A percentile compares a stretch with the other conserved stretches of the same genome.
Conservation (phyloP, 2,888 invertebrate genomes). For the Drosophila multiciliata region DNA sequence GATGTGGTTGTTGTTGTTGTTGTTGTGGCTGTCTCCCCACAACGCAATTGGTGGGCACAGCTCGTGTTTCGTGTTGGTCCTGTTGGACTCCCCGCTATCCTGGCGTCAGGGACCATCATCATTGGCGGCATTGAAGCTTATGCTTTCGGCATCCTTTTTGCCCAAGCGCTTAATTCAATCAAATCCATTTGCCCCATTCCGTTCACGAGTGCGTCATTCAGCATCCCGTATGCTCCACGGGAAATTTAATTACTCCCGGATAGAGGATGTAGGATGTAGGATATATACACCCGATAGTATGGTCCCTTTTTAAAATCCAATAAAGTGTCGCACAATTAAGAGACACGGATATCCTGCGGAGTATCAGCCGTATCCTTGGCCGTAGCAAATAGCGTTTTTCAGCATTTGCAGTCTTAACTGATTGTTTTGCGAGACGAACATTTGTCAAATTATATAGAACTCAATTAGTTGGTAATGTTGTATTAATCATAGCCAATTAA, state of each 20-base stretch:
- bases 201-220: slow-evolving; percentile 60
- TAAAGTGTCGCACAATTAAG: slow-evolving; percentile 81
- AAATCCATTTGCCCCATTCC: slow-evolving; percentile 59
- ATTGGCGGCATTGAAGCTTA: slow-evolving; percentile 35
- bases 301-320: slow-evolving; percentile 80
- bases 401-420: slow-evolving; percentile 8
- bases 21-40: slow-evolving; percentile 25
- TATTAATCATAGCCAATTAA: slow-evolving; percentile 61
- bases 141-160: slow-evolving; percentile 41
- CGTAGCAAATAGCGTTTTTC: slow-evolving; percentile 5
- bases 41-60: slow-evolving; percentile 58
- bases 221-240: slow-evolving; percentile 61
- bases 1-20: neutral
- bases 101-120: slow-evolving; percentile 58
- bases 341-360: slow-evolving; percentile 75
- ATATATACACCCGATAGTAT: slow-evolving; percentile 29
- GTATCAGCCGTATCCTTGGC: slow-evolving; percentile 30
- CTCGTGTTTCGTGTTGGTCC: slow-evolving; percentile 26
- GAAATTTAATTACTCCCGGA: slow-evolving; percentile 76
- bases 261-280: slow-evolving; percentile 12
- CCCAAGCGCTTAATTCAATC: slow-evolving; percentile 74
- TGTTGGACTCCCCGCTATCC: slow-evolving; percentile 63
- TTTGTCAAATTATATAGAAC: slow-evolving; percentile 50
- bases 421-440: slow-evolving; percentile 36
- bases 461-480: slow-evolving; percentile 62